A percentile compares a stretch with the other conserved stretches of the same genome.
Evolutionary conservation across 92 coral and sea anemone species (phyloP).

Genomic region (Actinostola sp.): DNA sequence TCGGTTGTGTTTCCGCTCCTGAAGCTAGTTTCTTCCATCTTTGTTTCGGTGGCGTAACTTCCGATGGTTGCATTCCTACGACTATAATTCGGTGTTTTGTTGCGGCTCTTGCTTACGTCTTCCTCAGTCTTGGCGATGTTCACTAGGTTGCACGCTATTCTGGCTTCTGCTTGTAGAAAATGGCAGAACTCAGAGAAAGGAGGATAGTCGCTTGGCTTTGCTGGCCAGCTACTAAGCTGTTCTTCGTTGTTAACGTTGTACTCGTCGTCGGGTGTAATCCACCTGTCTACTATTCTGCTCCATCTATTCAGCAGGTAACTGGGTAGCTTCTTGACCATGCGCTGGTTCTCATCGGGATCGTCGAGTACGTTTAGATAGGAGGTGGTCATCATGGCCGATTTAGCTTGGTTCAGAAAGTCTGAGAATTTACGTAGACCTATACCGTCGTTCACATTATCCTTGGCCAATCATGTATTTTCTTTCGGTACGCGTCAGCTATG

Average conservation of each 20-base stretch:
- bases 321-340: constrained; percentile 23
- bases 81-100: neutral
- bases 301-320: constrained; percentile 16
- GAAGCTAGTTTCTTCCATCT: neutral
- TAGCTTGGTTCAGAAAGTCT: constrained; percentile 37
- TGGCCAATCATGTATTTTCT: constrained; percentile 49
- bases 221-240: too few species aligned
- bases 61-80: neutral
- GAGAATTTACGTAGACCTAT: constrained; percentile 19
- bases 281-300: constrained; percentile 20
- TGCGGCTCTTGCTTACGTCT: neutral
- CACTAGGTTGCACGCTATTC: constrained; percentile 28
- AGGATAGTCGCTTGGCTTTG: too few species aligned
- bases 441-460: constrained; percentile 30
- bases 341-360: constrained; percentile 21
- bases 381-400: neutral
- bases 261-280: constrained; percentile 8
- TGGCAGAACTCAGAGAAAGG: constrained; percentile 40
- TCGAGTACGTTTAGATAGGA: neutral
- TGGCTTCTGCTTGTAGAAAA: constrained; percentile 21
- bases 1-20: neutral
- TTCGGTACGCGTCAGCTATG: constrained; percentile 35
- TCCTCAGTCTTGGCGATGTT: neutral
- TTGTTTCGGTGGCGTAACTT: neutral
- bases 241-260: too few species aligned